These are phyloP conservation scores for Enteromius viviparus DNA, from an alignment of 2,797 vertebrate species.

Conservation along the genomic window DNA sequence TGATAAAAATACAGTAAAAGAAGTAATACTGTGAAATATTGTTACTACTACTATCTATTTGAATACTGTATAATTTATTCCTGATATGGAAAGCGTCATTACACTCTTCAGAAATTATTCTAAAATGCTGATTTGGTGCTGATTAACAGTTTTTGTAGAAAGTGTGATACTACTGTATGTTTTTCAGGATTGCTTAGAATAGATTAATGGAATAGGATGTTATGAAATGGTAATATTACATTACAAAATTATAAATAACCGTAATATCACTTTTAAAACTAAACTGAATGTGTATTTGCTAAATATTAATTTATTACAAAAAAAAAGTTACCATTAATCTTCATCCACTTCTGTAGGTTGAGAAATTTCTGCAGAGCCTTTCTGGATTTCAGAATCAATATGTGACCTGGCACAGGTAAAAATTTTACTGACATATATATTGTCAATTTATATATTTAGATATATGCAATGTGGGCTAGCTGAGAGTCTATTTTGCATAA, in stretches of 20 bases:
- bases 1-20: not conserved
- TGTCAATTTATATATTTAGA: not conserved
- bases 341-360: constrained; percentile 66
- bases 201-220: not conserved
- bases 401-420: constrained; percentile 78
- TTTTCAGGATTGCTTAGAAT: not conserved
- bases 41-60: not conserved
- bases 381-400: constrained; percentile 74
- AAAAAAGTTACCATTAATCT: not conserved
- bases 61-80: not conserved
- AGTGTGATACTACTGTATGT: not conserved
- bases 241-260: not conserved
- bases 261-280: not conserved
- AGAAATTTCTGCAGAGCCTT: constrained; percentile 70
- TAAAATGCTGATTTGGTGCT: not conserved
- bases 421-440: not conserved
- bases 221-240: not conserved
- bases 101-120: not conserved
- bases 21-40: not conserved
- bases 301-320: not conserved
- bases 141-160: not conserved
- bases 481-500: not conserved
- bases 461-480: not conserved
- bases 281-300: not conserved
- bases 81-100: not conserved